A percentile compares a stretch with the other conserved stretches of the same genome.
Conservation (phyloP, 2,797 vertebrate genomes). For the Chaunax sp. region DNA sequence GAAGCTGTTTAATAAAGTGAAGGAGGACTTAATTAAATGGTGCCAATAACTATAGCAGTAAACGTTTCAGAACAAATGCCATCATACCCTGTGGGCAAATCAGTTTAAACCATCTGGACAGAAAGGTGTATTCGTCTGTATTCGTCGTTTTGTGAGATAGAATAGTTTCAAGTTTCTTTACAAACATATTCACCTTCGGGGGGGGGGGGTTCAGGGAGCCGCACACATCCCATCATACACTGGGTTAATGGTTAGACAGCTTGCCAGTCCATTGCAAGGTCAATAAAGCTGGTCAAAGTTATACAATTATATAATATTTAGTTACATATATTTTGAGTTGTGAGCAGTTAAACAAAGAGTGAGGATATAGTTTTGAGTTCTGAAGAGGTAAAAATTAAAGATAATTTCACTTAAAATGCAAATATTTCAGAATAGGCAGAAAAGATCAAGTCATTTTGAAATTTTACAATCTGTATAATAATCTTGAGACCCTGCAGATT, state of each 20-base stretch:
- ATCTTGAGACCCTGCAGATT: too few species aligned
- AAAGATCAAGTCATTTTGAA: too few species aligned
- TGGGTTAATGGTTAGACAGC: too few species aligned
- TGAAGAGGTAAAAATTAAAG: too few species aligned
- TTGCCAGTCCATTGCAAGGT: neutral
- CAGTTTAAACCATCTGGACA: neutral
- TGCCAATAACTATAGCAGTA: neutral
- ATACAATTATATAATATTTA: too few species aligned
- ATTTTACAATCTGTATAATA: too few species aligned
- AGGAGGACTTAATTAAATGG: neutral
- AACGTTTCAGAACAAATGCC: conserved; percentile 13
- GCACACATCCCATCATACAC: too few species aligned
- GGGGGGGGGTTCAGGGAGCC: neutral
- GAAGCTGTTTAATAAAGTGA: neutral
- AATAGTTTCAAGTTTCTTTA: neutral
- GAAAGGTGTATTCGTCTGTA: neutral
- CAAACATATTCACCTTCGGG: neutral
- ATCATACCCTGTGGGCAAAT: neutral
- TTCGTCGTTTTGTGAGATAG: neutral
- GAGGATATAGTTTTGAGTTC: neutral
- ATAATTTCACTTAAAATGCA: too few species aligned
- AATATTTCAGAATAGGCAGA: too few species aligned
- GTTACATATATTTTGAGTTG: neutral
- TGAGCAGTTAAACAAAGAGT: neutral
- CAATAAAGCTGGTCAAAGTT: conserved; percentile 1